Base-by-base conservation (phyloP, 37 sponge, comb jelly and placozoan genomes). In the Axinella damicornis region DNA sequence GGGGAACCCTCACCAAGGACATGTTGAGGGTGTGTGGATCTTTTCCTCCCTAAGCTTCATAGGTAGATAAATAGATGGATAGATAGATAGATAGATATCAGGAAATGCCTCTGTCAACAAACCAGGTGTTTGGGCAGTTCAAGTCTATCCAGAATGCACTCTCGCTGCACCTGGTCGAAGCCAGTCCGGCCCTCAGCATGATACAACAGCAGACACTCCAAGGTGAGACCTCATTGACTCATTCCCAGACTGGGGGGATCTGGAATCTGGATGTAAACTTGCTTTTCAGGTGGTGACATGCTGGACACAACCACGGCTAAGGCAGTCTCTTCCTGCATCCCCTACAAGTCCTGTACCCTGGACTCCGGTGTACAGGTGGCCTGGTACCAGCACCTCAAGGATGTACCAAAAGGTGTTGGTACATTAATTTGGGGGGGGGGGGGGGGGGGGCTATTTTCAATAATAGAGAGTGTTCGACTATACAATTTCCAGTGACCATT, bases 1-100 rank as follows among this genome's bases (percentile, higher is more conserved):
- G 92, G 65, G 99, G 99, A 0, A 97, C 99, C 0, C 88, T 99
- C 59, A 62, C 86, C 73, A 79, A 74, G 18, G 98, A 99, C 71
- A 93, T 99, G 39, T 73, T 97, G 5, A 85, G 94, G 46, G 95
- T 96, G 67, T 35, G 46, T 46, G 4, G 9, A 9, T 46, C 46
- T 9, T 46, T 46, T 46, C 46, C 46, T 46, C 46, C 46, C 9
- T 59, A n/a, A n/a, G n/a, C n/a, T n/a, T n/a, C n/a, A n/a, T n/a
- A n/a, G n/a, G n/a, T n/a, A n/a, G n/a, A n/a, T n/a, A n/a, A n/a
- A n/a, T n/a, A n/a, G n/a, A n/a, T n/a, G n/a, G n/a, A n/a, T n/a
- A n/a, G n/a, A n/a, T n/a, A n/a, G n/a, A n/a, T n/a, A n/a, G n/a
- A n/a, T n/a, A n/a, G n/a, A n/a, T n/a, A n/a, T n/a, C n/a, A n/a